Base-by-base conservation (phyloP, 2,797 vertebrate genomes). In the Ibycter americanus region DNA sequence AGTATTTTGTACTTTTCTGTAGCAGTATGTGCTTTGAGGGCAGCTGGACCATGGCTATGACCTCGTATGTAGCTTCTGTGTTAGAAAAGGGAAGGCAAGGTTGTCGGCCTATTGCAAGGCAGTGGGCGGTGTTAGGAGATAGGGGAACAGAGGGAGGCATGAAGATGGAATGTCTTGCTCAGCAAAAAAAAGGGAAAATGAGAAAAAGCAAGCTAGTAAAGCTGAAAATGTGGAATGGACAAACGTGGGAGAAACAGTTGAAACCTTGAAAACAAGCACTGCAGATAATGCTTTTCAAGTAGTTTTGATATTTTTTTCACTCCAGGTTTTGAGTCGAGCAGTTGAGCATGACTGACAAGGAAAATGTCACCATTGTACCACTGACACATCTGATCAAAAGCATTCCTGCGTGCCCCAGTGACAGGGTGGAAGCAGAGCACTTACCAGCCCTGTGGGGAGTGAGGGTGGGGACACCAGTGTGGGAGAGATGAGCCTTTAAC, bases 301-400 rank as follows among this genome's bases (percentile, higher is more conserved):
- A 36, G 19, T 78, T 59, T 27, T 15, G 21, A 58, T 73, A 58
- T 74, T 73, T 65, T 86, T 85, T 89, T 62, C 34, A 27, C 8
- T 44, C 67, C 0, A 0, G 5, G 23, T 92, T 92, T 73, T 72
- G 87, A 78, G 52, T 83, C 1, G 13, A 79, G 58, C 74, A 36
- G 55, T 71, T 72, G 51, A 90, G 56, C 56, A 2, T 71, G 72
- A 78, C 29, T 89, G 59, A 85, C 56, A 65, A 65, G 89, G 76
- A 56, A 34, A 89, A 80, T 87, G 82, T 91, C 79, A 65, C 27
- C 46, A 58, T 29, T 36, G 79, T 71, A 71, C 56, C 67, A 83
- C 82, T 47, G 77, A 40, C 8, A 3, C 42, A 17, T 82, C 42
- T 77, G 87, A 95, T 91, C 89, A 86, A 89, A 95, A 83, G 87